Conservation (phyloP, 2,888 invertebrate genomes). For the Ecdyonurus torrentis region DNA sequence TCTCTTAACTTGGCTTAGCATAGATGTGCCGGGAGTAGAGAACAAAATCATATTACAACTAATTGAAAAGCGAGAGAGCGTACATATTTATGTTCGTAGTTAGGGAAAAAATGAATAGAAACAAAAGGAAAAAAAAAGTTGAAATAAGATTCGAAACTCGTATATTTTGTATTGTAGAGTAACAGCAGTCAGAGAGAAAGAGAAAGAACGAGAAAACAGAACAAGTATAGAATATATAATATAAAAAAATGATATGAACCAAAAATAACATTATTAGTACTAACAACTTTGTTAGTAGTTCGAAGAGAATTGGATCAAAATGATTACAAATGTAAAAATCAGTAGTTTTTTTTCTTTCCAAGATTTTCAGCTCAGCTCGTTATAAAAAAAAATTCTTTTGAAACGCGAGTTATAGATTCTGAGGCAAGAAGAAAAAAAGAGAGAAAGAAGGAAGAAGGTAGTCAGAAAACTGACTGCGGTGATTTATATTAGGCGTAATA, state of each 20-base stretch:
- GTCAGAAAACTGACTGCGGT: neutral
- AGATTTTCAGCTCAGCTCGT: neutral
- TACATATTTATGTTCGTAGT: neutral
- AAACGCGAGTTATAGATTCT: too few species aligned
- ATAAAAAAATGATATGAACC: neutral
- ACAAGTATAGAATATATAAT: neutral
- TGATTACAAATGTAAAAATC: neutral
- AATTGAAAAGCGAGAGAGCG: neutral
- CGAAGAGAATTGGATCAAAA: neutral
- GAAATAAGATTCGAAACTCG: too few species aligned
- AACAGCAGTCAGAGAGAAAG: neutral
- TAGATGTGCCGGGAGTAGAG: neutral
- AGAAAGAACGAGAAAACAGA: neutral
- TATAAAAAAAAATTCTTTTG: neutral
- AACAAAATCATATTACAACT: neutral
- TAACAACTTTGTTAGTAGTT: neutral
- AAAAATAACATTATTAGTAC: neutral
- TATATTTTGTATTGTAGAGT: too few species aligned
- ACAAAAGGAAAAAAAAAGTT: too few species aligned
- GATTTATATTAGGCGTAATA: neutral
- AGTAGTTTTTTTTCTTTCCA: too few species aligned
- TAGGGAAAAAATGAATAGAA: too few species aligned
- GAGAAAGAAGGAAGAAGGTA: neutral
- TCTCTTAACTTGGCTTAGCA: neutral
- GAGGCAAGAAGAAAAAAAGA: neutral